These are phyloP conservation scores for Cryptus viduatorius DNA, from an alignment of 2,888 invertebrate genomes.

Conservation along the genomic window DNA sequence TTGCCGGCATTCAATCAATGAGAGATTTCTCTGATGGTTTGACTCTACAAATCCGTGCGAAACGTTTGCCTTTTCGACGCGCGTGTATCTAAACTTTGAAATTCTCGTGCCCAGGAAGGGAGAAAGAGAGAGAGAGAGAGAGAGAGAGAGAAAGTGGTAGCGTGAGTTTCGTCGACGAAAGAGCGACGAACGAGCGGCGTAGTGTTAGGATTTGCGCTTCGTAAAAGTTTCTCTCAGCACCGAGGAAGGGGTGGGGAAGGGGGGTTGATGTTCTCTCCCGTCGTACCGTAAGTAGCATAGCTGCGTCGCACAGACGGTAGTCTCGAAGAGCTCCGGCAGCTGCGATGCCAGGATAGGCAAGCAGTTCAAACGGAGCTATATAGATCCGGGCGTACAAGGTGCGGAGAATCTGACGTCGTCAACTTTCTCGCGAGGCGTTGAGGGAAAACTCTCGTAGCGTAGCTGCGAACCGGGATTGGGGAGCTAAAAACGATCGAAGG, in stretches of 20 bases:
- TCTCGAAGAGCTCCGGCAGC: constrained; percentile 4
- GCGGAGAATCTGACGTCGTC: neutral
- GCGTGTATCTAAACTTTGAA: constrained; percentile 8
- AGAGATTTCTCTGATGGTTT: neutral
- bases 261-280: neutral
- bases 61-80: neutral
- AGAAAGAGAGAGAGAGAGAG: neutral
- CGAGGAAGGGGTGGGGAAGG: neutral
- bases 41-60: neutral
- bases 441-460: neutral
- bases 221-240: constrained; percentile 40
- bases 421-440: neutral
- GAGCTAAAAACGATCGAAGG: neutral
- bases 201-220: constrained; percentile 29
- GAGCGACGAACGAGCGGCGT: constrained; percentile 3
- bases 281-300: constrained; percentile 3
- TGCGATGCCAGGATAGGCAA: neutral
- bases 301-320: neutral
- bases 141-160: neutral
- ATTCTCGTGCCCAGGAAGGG: neutral
- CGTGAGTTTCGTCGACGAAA: neutral
- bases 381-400: neutral
- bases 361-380: neutral
- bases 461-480: neutral
- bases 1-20: neutral